Base-by-base conservation (phyloP, 2,797 vertebrate species). In the Scleropages formosus region DNA sequence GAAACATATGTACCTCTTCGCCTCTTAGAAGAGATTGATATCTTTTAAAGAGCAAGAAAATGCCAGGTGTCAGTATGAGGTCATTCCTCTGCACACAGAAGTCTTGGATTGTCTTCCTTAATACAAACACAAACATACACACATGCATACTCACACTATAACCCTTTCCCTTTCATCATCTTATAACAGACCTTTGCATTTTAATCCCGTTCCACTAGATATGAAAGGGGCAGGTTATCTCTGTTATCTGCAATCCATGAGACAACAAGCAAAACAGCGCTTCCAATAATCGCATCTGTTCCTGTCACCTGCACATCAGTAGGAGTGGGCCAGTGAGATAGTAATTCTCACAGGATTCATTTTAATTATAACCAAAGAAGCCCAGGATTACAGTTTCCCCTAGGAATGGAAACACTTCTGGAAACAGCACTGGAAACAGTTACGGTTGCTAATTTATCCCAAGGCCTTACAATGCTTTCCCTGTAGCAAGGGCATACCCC, bases 41-140 rank as follows among this genome's bases (percentile, higher is more conserved):
- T n/a, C 7, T 51, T 12, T 9, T 56, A 56, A 11, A 46, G 18
- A n/a, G 27, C 16, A 64, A 67, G 76, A 66, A 44, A 58, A 46
- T 68, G 63, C 73, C 70, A 68, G 60, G 49, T n/a, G 31, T 47
- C 74, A 53, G 44, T 4, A 0, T 4, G 22, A 51, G 63, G 71
- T 61, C 53, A 68, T 61, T 47, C 18, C 22, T 91, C 88, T 85
- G 87, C 86, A 88, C 82, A 0, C 79, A 15, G 53, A 47, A 18
- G 20, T 27, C 22, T 31, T 47, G 15, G 8, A 71, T 68, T 11
- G 16, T 49, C 3, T 13, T 47, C 71, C 18, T n/a, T 8, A 15
- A 79, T 64, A 78, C 77, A 62, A 27, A 46, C 73, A 61, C 26
- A 18, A 64, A 73, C 31, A 73, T 26, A 56, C 27, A 44, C 46